These are phyloP conservation scores for Leucopsar rothschildi DNA, from an alignment of 2,113 vertebrate genomes.

Conservation along the genomic window DNA sequence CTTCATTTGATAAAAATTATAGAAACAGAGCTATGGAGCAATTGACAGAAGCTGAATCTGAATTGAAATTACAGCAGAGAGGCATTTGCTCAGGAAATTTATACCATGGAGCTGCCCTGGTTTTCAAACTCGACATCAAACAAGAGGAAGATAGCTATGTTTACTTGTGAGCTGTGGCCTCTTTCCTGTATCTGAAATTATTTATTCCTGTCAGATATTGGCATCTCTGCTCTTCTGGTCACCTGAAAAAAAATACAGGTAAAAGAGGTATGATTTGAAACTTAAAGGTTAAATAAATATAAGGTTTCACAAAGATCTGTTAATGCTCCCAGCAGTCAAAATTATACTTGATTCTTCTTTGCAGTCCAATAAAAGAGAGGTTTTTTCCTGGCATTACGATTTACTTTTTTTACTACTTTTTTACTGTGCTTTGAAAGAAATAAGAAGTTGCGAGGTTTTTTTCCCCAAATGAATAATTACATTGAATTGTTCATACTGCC, in stretches of 20 bases:
- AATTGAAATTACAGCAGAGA: background rate
- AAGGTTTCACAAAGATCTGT: background rate
- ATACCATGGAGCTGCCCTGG: background rate
- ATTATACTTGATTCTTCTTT: background rate
- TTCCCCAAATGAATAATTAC: background rate
- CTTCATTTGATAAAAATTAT: background rate
- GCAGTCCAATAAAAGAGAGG: background rate
- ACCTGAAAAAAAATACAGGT: background rate
- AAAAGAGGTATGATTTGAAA: background rate
- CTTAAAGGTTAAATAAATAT: background rate
- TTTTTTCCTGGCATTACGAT: background rate
- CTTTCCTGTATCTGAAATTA: background rate
- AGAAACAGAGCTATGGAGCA: background rate
- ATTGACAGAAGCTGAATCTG: background rate
- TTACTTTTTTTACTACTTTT: constrained; percentile 18
- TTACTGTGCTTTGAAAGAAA: background rate
- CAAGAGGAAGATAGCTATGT: background rate
- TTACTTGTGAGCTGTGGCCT: background rate
- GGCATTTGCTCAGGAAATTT: background rate
- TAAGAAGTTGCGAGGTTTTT: background rate
- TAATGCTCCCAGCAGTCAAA: background rate
- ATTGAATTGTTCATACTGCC: background rate
- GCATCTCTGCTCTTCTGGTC: background rate
- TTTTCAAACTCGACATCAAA: background rate
- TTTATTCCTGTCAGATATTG: background rate